Conservation (phyloP, 2,797 vertebrate species). For the Parotocinclus haroldoi region DNA sequence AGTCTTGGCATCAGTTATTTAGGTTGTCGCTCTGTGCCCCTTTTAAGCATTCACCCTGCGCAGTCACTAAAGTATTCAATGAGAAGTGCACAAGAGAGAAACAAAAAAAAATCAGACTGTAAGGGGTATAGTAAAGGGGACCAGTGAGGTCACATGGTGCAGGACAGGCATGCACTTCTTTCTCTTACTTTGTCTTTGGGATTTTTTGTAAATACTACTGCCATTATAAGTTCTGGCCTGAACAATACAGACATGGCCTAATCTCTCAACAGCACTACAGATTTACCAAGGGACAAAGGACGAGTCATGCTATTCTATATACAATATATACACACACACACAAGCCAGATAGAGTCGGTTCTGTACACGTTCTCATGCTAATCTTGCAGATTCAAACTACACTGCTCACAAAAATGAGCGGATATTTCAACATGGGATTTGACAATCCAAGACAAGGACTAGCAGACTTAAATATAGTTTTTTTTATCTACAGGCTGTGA, state of each 20-base stretch:
- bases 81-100: constrained; percentile 19
- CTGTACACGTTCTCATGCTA: too few species aligned
- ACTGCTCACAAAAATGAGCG: too few species aligned
- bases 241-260: constrained; percentile 28
- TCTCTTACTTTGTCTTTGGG: not conserved
- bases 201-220: constrained; percentile 33
- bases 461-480: too few species aligned
- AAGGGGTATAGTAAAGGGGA: constrained; percentile 61
- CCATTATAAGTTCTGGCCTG: constrained; percentile 57
- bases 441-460: too few species aligned
- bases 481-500: too few species aligned
- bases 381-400: too few species aligned
- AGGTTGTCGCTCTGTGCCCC: too few species aligned
- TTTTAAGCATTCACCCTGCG: not conserved
- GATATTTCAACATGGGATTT: too few species aligned
- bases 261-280: constrained; percentile 52
- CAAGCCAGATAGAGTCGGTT: too few species aligned
- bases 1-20: too few species aligned
- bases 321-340: too few species aligned
- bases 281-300: constrained; percentile 47
- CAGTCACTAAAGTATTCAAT: not conserved
- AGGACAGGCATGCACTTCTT: constrained; percentile 43
- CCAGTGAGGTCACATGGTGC: constrained; percentile 60
- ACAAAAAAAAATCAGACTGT: constrained; percentile 26
- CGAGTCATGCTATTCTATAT: too few species aligned